Evolutionary conservation across 2,797 vertebrate genomes (phyloP).

Genomic region (Echeneis naucrates): DNA sequence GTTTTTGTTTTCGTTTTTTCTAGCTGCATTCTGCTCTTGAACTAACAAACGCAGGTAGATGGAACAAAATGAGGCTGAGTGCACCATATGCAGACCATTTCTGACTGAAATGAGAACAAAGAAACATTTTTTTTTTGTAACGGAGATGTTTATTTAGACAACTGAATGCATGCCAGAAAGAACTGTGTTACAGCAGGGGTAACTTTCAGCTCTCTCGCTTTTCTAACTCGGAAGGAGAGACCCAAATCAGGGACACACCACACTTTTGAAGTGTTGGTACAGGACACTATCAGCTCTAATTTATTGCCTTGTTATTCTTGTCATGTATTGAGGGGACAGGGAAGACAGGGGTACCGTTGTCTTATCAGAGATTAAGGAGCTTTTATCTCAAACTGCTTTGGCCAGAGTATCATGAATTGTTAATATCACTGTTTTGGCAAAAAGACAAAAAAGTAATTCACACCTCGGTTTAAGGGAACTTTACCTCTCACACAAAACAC

Average conservation of each 20-base stretch:
- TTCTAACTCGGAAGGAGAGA: constrained; percentile 80
- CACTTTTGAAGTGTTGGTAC: constrained; percentile 51
- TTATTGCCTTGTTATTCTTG: constrained; percentile 83
- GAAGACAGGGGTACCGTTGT: constrained; percentile 58
- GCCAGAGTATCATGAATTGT: constrained; percentile 81
- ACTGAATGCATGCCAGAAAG: constrained; percentile 94
- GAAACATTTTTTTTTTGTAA: constrained; percentile 63
- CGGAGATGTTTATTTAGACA: constrained; percentile 89
- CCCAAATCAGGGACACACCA: constrained; percentile 72
- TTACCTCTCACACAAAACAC: constrained; percentile 91
- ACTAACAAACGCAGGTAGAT: not conserved
- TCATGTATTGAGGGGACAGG: constrained; percentile 54
- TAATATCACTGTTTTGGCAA: constrained; percentile 86
- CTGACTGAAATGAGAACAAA: constrained; percentile 53
- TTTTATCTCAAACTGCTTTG: constrained; percentile 81
- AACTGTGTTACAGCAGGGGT: constrained; percentile 95
- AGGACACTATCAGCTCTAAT: constrained; percentile 65
- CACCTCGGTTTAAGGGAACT: constrained; percentile 87
- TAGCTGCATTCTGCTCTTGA: not conserved
- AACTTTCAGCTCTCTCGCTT: constrained; percentile 88
- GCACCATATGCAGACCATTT: not conserved
- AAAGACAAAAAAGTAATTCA: constrained; percentile 88
- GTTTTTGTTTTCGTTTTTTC: not conserved
- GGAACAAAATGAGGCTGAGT: not conserved
- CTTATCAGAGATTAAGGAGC: constrained; percentile 74